A percentile compares a stretch with the other conserved stretches of the same genome.
These are phyloP conservation scores for Peromyscus californicus DNA, from an alignment of 2,113 vertebrate genomes.

Conservation along the genomic window DNA sequence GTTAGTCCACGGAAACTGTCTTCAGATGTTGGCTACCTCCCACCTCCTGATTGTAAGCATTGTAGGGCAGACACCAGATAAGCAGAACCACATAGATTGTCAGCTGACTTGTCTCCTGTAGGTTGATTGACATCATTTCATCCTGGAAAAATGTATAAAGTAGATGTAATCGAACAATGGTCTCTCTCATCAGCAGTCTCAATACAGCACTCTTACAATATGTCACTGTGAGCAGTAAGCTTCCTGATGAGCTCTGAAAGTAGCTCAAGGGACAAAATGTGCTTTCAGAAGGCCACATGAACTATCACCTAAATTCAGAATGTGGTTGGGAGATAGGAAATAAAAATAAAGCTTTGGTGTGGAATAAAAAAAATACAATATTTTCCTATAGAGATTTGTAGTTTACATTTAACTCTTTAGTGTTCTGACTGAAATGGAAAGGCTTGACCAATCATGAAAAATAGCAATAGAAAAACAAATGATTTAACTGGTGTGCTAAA, in stretches of 20 bases:
- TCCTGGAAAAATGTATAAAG: constrained; percentile 33
- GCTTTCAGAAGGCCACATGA: neutral
- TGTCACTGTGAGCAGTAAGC: neutral
- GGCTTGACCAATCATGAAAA: constrained; percentile 53
- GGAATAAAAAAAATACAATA: neutral
- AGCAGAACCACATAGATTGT: neutral
- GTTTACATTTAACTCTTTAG: constrained; percentile 51
- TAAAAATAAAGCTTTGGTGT: constrained; percentile 5
- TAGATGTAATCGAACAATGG: neutral
- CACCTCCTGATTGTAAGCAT: neutral
- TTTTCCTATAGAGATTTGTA: constrained; percentile 45
- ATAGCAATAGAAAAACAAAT: constrained; percentile 22
- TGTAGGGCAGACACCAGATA: neutral
- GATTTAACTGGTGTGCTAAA: constrained; percentile 37
- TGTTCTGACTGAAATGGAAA: neutral
- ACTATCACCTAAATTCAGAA: neutral
- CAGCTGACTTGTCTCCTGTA: neutral
- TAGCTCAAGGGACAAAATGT: neutral
- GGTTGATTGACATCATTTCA: neutral
- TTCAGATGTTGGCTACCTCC: neutral
- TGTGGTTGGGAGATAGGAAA: neutral
- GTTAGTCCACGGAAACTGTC: neutral
- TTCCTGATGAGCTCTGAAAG: neutral
- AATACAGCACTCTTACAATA: neutral
- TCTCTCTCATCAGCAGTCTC: neutral